These are phyloP conservation scores for Acrocephalus arundinaceus DNA, from an alignment of 2,113 vertebrate genomes.

Conservation along the genomic window DNA sequence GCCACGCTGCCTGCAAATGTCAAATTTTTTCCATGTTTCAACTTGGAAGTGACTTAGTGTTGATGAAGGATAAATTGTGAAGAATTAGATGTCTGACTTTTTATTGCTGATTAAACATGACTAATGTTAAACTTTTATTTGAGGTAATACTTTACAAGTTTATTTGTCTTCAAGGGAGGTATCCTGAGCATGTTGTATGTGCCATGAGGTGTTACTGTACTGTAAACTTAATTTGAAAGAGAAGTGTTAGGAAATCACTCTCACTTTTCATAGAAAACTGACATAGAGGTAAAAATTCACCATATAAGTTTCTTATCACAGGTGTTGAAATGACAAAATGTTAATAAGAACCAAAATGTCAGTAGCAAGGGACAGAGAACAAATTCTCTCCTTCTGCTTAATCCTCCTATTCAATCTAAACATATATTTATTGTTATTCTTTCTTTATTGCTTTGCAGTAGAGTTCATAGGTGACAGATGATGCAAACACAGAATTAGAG, in stretches of 20 bases:
- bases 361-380: neutral
- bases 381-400: neutral
- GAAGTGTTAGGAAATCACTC: neutral
- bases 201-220: neutral
- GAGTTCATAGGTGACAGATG: neutral
- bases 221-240: neutral
- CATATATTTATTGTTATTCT: neutral
- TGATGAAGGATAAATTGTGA: slow-evolving; percentile 61
- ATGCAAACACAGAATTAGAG: neutral
- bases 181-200: neutral
- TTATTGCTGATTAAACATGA: slow-evolving; percentile 63
- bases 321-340: neutral
- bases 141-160: slow-evolving; percentile 62
- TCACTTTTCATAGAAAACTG: neutral
- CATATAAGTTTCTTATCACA: neutral
- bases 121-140: slow-evolving; percentile 49
- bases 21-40: slow-evolving; percentile 25
- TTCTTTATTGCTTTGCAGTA: neutral
- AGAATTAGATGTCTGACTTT: slow-evolving; percentile 51
- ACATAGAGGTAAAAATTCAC: neutral
- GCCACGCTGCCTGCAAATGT: slow-evolving; percentile 59
- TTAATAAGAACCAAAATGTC: neutral
- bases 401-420: neutral
- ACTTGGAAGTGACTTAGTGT: slow-evolving; percentile 59
- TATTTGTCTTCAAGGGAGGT: slow-evolving; percentile 34